A percentile compares a stretch with the other conserved stretches of the same genome.
Evolutionary conservation across 1,140 invertebrate species (phyloP).

Genomic region (Hylaeus volcanicus): DNA sequence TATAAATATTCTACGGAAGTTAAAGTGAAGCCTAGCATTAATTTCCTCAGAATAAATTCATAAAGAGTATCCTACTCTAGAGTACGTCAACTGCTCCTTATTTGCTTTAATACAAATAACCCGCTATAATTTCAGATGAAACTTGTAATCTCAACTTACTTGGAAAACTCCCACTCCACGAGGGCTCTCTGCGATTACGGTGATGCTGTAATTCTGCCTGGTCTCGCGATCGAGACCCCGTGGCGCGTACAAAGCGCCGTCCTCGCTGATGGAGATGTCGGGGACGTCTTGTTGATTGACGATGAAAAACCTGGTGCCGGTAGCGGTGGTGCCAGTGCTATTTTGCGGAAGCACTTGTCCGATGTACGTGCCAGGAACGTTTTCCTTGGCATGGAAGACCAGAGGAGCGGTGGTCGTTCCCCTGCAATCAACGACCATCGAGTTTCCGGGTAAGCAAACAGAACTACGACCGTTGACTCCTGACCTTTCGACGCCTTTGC

Average conservation of each 20-base stretch:
- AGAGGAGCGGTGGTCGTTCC: conserved; percentile 84
- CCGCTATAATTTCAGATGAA: no score
- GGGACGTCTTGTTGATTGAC: conserved; percentile 90
- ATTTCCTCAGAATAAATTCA: no score
- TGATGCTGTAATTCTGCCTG: conserved; percentile 87
- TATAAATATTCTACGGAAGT: no score
- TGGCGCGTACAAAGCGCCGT: conserved; percentile 89
- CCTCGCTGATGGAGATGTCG: conserved; percentile 88
- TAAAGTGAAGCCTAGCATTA: no score
- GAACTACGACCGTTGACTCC: conserved; percentile 1
- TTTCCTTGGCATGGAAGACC: conserved; percentile 89
- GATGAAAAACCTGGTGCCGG: conserved; percentile 84
- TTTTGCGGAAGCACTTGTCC: conserved; percentile 86
- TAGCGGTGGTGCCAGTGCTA: conserved; percentile 74
- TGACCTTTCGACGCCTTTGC: conserved; percentile 31
- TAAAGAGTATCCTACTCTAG: no score
- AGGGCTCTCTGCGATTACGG: conserved; percentile 88
- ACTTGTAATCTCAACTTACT: conserved; percentile 63
- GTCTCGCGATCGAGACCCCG: conserved; percentile 89
- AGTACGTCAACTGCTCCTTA: no score
- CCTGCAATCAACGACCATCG: conserved; percentile 76
- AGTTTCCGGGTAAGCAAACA: conserved; percentile 44
- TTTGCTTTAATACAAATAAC: no score
- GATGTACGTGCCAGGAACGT: conserved; percentile 87
- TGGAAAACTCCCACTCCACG: conserved; percentile 88